Conservation (phyloP, 2,888 invertebrate species). For the Drosophila leonis region DNA sequence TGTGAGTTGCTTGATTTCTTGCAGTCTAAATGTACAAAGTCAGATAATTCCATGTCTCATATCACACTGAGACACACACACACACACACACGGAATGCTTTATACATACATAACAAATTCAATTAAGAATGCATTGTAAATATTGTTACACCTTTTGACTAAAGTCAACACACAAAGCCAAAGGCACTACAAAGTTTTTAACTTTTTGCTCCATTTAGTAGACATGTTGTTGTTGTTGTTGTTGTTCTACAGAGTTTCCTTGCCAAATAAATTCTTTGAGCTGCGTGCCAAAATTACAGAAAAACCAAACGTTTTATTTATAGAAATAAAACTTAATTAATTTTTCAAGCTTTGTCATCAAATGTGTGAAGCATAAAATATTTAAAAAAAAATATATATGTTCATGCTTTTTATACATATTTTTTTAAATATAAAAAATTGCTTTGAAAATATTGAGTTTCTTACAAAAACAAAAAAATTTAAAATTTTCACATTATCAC, state of each 20-base stretch:
- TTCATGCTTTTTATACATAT: too few species aligned
- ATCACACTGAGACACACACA: neutral
- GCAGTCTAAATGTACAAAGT: neutral
- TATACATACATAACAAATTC: constrained; percentile 51
- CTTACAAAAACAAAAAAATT: too few species aligned
- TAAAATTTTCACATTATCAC: too few species aligned
- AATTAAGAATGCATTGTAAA: constrained; percentile 67
- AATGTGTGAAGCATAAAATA: too few species aligned
- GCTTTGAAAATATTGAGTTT: too few species aligned
- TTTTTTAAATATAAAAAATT: too few species aligned
- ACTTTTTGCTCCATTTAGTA: constrained; percentile 13
- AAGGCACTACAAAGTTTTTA: constrained; percentile 48
- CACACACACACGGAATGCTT: neutral
- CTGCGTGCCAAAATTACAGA: neutral
- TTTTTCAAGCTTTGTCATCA: too few species aligned
- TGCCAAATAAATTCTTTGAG: neutral
- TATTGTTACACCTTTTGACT: constrained; percentile 67
- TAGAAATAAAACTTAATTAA: neutral
- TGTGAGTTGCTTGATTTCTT: neutral
- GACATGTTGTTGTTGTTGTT: neutral
- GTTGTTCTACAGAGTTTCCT: neutral
- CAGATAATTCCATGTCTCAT: neutral
- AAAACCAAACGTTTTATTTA: neutral
- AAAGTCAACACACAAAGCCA: constrained; percentile 51
- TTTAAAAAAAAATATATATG: too few species aligned